Evolutionary conservation across 2,113 vertebrate genomes (phyloP), one percentile per base, ranked within the genome.

Genomic region (Plotosus lineatus): DNA sequence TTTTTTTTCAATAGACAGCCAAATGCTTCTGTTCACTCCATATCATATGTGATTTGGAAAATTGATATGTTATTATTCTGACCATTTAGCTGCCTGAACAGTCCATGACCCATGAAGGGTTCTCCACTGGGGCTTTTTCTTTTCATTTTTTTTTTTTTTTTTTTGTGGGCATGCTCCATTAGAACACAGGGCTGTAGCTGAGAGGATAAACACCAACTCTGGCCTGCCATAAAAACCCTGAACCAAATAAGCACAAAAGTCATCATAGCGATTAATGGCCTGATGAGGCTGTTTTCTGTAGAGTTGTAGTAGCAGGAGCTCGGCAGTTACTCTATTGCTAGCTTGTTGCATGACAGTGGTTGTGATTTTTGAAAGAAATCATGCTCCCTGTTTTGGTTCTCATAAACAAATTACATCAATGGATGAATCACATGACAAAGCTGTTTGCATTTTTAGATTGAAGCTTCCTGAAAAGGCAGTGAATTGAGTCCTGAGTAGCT

Each of bases 81-180:
- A 90, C 84, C 90, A 90, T 92, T 92, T 91, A 91, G 88, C 87
- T 85, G 85, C 84, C 83, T 85, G 80, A 86, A 87, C 85, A 91
- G 87, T 85, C 89, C 88, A 88, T 88, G 84, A 90, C 76, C 88
- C 87, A 85, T 85, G 87, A 87, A 89, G 88, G 82, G 85, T 85
- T 90, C 84, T 91, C 90, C 88, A 83, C 87, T 79, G 89, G 89
- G 89, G 88, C 87, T 83, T 88, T 88, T 78, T 51, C 56, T 63
- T 51, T 87, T 89, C 84, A n/a, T 88, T 78, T 51, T 75, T 63
- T 51, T 87, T 89, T 83, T 83, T 88, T 88, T 78, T 51, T 75
- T 63, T 51, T 87, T 89, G 83, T 86, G 85, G 88, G 84, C 88
- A 86, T 81, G 90, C 88, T 89, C 87, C 89, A 88, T 91, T 91